These are phyloP conservation scores for Dendrolimus kikuchii DNA, from an alignment of 1,140 invertebrate genomes.

Conservation along the genomic window DNA sequence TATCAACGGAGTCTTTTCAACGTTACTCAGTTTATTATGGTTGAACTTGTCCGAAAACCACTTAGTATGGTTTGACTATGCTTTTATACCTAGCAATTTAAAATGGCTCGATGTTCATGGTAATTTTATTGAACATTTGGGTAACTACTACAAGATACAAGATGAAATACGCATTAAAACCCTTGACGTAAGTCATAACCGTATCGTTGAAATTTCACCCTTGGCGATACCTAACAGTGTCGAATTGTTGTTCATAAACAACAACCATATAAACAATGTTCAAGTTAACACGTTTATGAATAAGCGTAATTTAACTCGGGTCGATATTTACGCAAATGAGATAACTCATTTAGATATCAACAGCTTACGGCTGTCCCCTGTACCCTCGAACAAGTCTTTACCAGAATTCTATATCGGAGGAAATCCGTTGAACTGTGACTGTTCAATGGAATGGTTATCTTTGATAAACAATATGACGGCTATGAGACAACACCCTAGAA, in stretches of 20 bases:
- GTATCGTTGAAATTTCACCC: constrained; percentile 84
- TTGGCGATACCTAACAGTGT: constrained; percentile 89
- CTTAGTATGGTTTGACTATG: constrained; percentile 92
- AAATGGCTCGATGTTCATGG: constrained; percentile 93
- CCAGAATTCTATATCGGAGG: constrained; percentile 92
- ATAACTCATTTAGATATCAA: constrained; percentile 87
- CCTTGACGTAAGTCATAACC: constrained; percentile 89
- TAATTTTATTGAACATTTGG: constrained; percentile 88
- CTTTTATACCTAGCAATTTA: constrained; percentile 88
- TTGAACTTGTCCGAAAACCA: constrained; percentile 92
- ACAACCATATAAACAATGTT: constrained; percentile 88
- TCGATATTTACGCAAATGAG: constrained; percentile 92
- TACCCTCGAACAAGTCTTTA: constrained; percentile 78
- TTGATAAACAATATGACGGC: constrained; percentile 88
- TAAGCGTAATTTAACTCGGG: constrained; percentile 86
- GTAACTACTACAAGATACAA: constrained; percentile 88
- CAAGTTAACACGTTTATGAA: constrained; percentile 88
- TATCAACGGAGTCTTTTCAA: constrained; percentile 89
- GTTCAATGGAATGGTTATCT: constrained; percentile 93
- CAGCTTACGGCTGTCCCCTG: constrained; percentile 81
- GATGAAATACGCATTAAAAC: constrained; percentile 85
- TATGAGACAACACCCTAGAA: constrained; percentile 83
- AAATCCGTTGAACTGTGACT: constrained; percentile 93
- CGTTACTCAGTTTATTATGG: constrained; percentile 85
- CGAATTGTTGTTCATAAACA: constrained; percentile 90